Percentiles rank a stretch among this genome's conserved stretches.
phyloP scores from a whole-genome alignment of 2,888 invertebrate species.

The Pelosia muscerda region DNA sequence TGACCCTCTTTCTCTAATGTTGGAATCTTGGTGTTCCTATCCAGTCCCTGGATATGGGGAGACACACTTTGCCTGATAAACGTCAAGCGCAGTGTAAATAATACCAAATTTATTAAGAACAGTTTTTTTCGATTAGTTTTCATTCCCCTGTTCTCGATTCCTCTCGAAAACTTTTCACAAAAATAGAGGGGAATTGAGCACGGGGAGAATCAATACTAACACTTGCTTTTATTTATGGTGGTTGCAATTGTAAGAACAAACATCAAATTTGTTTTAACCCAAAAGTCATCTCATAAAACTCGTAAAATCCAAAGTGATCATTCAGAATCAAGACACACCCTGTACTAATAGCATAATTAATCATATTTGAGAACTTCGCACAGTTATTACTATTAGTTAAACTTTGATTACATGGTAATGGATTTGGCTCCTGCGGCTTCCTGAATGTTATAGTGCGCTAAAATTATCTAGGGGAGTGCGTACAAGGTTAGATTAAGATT shows the following conservation, averaged over 20 bases:
- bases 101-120: no score
- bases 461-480: neutral
- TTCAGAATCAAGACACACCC: neutral
- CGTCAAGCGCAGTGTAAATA: no score
- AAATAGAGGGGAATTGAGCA: no score
- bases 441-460: constrained; percentile 2
- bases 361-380: neutral
- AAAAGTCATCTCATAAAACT: neutral
- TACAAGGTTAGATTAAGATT: neutral
- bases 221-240: no score
- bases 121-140: no score
- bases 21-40: no score
- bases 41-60: no score
- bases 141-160: no score
- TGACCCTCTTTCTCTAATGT: no score
- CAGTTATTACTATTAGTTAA: constrained; percentile 7
- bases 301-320: neutral
- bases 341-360: constrained; percentile 4
- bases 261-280: neutral
- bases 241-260: neutral
- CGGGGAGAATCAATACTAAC: no score
- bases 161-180: no score
- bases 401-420: neutral
- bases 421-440: neutral
- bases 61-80: no score